Percentiles rank a stretch among this genome's conserved stretches.
Evolutionary conservation across 2,888 invertebrate species (phyloP).

Genomic region (Dastarcus helophoroides): DNA sequence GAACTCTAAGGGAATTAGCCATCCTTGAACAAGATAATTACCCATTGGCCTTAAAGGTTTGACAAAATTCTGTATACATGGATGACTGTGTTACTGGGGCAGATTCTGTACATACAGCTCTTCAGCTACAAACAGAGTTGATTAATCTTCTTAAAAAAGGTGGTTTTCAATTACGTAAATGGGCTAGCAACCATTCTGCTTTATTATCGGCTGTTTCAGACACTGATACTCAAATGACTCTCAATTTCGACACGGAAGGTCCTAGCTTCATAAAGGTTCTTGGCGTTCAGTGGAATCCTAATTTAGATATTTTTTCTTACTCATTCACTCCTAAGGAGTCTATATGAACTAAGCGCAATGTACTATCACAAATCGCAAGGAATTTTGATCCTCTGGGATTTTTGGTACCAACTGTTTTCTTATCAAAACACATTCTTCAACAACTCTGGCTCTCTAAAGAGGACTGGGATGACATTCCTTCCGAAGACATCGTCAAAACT

Average conservation of each 20-base stretch:
- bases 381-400: too few species aligned
- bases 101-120: not conserved
- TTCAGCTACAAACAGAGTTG: not conserved
- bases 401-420: too few species aligned
- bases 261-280: slow-evolving; percentile 3
- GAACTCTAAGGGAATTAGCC: too few species aligned
- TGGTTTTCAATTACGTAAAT: slow-evolving; percentile 3
- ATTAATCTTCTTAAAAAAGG: not conserved
- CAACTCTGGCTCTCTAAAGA: too few species aligned
- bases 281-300: slow-evolving; percentile 2
- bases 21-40: not conserved
- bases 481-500: too few species aligned
- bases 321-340: too few species aligned
- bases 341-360: too few species aligned
- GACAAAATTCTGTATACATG: slow-evolving; percentile 2
- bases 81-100: slow-evolving; percentile 2
- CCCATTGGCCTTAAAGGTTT: slow-evolving; percentile 3
- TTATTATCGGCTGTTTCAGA: slow-evolving; percentile 1
- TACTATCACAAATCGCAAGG: too few species aligned
- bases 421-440: too few species aligned
- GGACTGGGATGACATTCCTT: too few species aligned
- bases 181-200: not conserved
- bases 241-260: slow-evolving; percentile 4
- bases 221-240: not conserved
- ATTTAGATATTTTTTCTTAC: not conserved